Evolutionary conservation across 2,888 invertebrate genomes (phyloP).

Genomic region (Willowsia nigromaculata): DNA sequence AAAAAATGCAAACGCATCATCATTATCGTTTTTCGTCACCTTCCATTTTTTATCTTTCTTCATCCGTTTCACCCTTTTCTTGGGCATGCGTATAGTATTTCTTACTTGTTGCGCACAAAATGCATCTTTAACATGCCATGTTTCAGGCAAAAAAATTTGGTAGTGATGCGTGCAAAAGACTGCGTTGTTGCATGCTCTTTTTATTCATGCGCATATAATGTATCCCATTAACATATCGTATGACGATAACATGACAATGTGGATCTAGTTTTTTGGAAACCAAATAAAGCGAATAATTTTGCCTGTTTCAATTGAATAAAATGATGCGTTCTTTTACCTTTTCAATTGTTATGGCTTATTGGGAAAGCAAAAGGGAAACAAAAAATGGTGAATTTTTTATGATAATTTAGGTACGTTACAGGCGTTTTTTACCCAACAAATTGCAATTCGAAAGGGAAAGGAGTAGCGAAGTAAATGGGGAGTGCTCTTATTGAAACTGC

Average conservation of each 20-base stretch:
- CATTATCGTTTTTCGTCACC: constrained; percentile 35
- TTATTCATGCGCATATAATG: neutral
- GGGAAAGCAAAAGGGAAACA: neutral
- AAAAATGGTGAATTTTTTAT: neutral
- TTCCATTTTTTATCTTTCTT: neutral
- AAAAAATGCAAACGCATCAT: neutral
- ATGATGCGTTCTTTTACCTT: neutral
- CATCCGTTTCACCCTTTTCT: neutral
- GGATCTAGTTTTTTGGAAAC: constrained; percentile 59
- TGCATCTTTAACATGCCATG: too few relatives aligned
- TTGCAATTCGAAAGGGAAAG: constrained; percentile 41
- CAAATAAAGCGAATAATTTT: neutral
- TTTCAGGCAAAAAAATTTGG: too few relatives aligned
- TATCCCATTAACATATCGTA: neutral
- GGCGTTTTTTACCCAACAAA: neutral
- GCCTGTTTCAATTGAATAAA: constrained; percentile 37
- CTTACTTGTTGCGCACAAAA: too few relatives aligned
- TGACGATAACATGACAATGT: constrained; percentile 9
- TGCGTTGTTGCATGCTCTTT: neutral
- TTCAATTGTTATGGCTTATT: neutral
- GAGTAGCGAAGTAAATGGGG: constrained; percentile 16
- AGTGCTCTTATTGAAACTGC: constrained; percentile 24
- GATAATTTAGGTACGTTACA: neutral
- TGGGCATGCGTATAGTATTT: too few relatives aligned
- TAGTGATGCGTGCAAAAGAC: neutral